phyloP scores from a whole-genome alignment of 2,888 invertebrate species.

The Rhogogaster chlorosoma region DNA sequence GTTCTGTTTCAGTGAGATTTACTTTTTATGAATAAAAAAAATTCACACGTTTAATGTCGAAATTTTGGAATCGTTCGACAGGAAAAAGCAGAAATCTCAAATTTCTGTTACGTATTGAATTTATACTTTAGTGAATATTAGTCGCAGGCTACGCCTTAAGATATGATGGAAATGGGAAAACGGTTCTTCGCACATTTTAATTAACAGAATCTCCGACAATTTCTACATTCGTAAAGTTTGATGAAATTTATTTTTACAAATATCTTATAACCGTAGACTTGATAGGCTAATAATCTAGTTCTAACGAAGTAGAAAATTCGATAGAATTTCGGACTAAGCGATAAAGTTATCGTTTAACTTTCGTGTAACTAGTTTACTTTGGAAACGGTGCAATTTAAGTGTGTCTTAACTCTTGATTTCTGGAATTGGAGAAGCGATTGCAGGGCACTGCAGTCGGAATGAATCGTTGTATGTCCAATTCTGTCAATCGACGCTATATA shows the following conservation, averaged over 20 bases:
- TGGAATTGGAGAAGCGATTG: not conserved
- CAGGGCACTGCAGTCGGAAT: too few species aligned
- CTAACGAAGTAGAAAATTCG: not conserved
- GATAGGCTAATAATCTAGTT: not conserved
- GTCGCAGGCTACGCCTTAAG: too few species aligned
- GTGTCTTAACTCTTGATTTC: not conserved
- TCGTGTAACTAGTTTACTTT: not conserved
- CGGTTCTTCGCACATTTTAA: too few species aligned
- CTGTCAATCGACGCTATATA: not conserved
- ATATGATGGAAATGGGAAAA: too few species aligned
- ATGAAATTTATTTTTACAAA: not conserved
- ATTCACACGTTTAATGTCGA: too few species aligned
- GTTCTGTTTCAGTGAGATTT: not conserved
- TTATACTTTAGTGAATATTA: too few species aligned
- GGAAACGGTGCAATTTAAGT: not conserved
- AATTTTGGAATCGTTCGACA: too few species aligned
- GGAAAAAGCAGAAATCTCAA: too few species aligned
- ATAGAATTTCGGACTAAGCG: not conserved
- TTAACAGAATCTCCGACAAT: too few species aligned
- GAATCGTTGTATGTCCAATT: too few species aligned
- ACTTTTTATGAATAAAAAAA: not conserved
- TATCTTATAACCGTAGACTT: not conserved
- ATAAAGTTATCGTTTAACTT: not conserved
- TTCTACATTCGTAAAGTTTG: too few species aligned
- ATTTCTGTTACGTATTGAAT: too few species aligned